Evolutionary conservation across 2,113 vertebrate genomes (phyloP).

Genomic region (Plotosus lineatus): DNA sequence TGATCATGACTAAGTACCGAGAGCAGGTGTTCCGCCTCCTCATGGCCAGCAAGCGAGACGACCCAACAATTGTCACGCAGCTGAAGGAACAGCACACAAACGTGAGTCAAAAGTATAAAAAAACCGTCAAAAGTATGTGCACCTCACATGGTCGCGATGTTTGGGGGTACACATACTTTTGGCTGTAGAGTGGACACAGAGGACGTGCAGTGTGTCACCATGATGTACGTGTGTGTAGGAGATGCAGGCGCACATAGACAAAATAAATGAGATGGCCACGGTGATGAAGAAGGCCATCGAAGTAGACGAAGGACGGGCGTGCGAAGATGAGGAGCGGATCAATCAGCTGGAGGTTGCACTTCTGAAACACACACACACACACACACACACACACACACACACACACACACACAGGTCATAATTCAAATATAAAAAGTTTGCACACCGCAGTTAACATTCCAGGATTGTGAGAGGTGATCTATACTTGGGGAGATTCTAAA

Average conservation of each 20-base stretch:
- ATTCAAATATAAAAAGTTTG: too few species aligned
- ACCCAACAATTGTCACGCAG: conserved; percentile 85
- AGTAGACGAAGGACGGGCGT: conserved; percentile 85
- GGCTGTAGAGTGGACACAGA: not conserved
- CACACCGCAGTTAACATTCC: too few species aligned
- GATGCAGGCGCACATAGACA: conserved; percentile 91
- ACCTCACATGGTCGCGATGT: not conserved
- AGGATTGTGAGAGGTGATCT: too few species aligned
- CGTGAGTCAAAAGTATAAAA: too few species aligned
- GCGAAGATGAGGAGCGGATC: conserved; percentile 91
- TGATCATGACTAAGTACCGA: conserved; percentile 97
- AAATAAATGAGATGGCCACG: conserved; percentile 96
- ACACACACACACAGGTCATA: not conserved
- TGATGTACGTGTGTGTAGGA: conserved; percentile 71
- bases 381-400: not conserved
- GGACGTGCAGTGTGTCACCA: not conserved
- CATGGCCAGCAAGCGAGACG: conserved; percentile 92
- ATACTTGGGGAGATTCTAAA: too few species aligned
- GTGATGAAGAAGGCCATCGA: conserved; percentile 97
- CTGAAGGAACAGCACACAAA: conserved; percentile 95
- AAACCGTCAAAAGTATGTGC: not conserved
- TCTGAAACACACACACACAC: not conserved
- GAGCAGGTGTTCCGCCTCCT: conserved; percentile 94
- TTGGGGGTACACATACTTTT: not conserved
- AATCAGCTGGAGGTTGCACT: conserved; percentile 86